phyloP scores from a whole-genome alignment of 2,113 vertebrate genomes.

The Lampris incognitus region DNA sequence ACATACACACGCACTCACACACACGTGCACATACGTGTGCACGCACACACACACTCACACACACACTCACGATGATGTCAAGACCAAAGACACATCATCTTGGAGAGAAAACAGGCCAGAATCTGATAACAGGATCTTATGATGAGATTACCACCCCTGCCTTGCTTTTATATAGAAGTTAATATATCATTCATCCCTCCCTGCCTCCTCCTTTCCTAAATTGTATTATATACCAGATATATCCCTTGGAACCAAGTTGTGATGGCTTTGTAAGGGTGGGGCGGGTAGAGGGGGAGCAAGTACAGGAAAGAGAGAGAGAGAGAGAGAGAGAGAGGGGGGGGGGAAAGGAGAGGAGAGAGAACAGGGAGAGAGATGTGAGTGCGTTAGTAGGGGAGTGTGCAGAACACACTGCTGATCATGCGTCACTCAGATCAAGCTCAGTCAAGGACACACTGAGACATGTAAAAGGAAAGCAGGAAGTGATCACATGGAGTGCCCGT shows the following conservation, averaged over 20 bases:
- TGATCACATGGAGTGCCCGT: constrained; percentile 11
- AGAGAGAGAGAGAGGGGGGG: neutral
- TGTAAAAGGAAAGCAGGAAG: constrained; percentile 48
- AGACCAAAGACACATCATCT: constrained; percentile 77
- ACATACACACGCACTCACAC: constrained; percentile 37
- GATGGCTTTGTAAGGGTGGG: constrained; percentile 44
- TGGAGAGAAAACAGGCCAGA: constrained; percentile 74
- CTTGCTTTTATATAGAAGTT: constrained; percentile 76
- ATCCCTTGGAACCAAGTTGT: constrained; percentile 61
- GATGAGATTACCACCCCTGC: constrained; percentile 75
- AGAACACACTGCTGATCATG: constrained; percentile 50
- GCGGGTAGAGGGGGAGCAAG: neutral
- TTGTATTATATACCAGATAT: constrained; percentile 70
- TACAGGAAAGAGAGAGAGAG: constrained; percentile 2
- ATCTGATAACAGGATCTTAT: constrained; percentile 76
- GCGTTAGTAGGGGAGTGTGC: constrained; percentile 29
- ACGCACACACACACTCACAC: constrained; percentile 26
- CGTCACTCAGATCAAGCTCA: constrained; percentile 52
- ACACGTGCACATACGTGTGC: neutral
- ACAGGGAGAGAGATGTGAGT: constrained; percentile 1
- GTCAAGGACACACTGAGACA: constrained; percentile 63
- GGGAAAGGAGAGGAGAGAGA: neutral
- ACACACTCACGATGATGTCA: constrained; percentile 63
- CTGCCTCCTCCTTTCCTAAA: constrained; percentile 70
- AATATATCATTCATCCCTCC: constrained; percentile 76